These are phyloP conservation scores for Polyergus mexicanus DNA, from an alignment of 1,140 invertebrate genomes.

Conservation along the genomic window DNA sequence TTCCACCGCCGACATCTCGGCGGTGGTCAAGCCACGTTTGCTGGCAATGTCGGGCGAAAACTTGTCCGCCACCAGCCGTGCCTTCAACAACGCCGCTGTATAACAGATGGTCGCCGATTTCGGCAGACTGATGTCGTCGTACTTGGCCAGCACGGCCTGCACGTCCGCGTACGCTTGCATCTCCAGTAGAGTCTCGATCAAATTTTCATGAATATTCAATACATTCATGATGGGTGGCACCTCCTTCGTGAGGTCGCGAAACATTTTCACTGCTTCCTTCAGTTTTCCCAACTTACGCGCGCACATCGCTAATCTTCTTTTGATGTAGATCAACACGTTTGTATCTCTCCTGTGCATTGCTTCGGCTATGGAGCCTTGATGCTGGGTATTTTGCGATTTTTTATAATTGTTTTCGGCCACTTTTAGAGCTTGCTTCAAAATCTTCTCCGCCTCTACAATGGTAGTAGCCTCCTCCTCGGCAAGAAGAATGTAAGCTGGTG, in stretches of 20 bases:
- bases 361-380: conserved; percentile 93
- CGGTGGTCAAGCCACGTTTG: conserved; percentile 94
- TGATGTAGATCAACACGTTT: conserved; percentile 98
- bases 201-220: conserved; percentile 98
- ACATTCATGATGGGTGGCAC: conserved; percentile 98
- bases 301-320: conserved; percentile 98
- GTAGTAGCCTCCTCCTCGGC: conserved; percentile 98
- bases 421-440: conserved; percentile 95
- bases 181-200: conserved; percentile 98
- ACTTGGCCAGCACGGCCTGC: conserved; percentile 98
- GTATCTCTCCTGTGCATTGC: conserved; percentile 95
- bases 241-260: conserved; percentile 98
- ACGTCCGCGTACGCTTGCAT: conserved; percentile 99
- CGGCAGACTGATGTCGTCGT: conserved; percentile 98
- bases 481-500: conserved; percentile 97
- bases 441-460: conserved; percentile 95
- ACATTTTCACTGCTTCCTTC: conserved; percentile 98
- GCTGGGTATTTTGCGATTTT: conserved; percentile 92
- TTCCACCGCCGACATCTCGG: conserved; percentile 98
- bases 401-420: conserved; percentile 95
- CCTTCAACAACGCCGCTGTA: conserved; percentile 97
- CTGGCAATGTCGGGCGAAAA: conserved; percentile 96
- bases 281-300: conserved; percentile 96
- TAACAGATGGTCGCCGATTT: conserved; percentile 99
- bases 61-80: conserved; percentile 96